Conservation (phyloP, 2,797 vertebrate species). For the Tachyglossus aculeatus region DNA sequence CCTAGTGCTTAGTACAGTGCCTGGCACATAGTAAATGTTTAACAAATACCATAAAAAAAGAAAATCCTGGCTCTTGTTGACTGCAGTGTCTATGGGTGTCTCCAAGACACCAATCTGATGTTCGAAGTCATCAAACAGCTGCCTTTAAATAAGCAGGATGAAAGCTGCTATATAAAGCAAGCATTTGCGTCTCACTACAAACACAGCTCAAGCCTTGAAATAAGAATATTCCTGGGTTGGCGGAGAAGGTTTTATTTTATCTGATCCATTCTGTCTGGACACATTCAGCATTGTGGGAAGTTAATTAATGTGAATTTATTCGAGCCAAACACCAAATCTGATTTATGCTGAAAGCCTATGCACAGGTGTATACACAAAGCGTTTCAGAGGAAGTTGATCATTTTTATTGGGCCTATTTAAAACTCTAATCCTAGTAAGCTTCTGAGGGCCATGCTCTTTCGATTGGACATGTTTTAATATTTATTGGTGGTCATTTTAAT, state of each 20-base stretch:
- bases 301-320: constrained; percentile 41
- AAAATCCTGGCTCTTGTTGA: not conserved
- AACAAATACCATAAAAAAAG: no score
- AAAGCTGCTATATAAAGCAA: constrained; percentile 26
- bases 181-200: constrained; percentile 47
- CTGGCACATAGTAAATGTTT: no score
- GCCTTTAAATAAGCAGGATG: constrained; percentile 10
- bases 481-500: constrained; percentile 53
- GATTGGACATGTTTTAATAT: constrained; percentile 52
- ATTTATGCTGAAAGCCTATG: constrained; percentile 45
- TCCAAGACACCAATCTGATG: constrained; percentile 9
- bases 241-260: constrained; percentile 29
- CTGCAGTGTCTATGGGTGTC: constrained; percentile 20
- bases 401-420: constrained; percentile 32
- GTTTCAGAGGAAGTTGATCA: not conserved
- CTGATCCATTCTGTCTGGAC: constrained; percentile 18
- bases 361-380: constrained; percentile 39
- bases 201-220: constrained; percentile 48
- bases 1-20: no score
- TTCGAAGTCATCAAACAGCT: not conserved
- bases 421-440: constrained; percentile 57
- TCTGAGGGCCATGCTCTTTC: constrained; percentile 51
- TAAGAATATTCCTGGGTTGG: constrained; percentile 25
- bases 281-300: constrained; percentile 29
- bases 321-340: constrained; percentile 40